Base-by-base conservation (phyloP, 2,888 invertebrate genomes). In the Salpingus planirostris region DNA sequence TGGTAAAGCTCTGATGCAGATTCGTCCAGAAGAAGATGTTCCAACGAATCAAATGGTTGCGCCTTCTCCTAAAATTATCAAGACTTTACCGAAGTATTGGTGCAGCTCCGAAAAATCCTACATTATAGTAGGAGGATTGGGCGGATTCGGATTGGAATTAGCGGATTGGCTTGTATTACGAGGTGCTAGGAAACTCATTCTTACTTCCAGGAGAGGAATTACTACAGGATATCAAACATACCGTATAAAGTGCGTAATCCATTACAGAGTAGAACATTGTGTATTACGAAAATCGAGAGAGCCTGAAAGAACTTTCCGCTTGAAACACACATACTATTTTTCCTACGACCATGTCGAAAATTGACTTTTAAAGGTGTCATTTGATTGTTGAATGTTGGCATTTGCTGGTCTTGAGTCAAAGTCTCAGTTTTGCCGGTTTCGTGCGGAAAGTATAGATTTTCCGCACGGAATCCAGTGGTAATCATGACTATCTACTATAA, bases 151-250 rank as follows among this genome's bases (percentile, higher is more conserved):
- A 4, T 23, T 23, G 23, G 23, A 23, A 23, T 10, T 23, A 23
- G 23, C 23, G 8, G 23, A 23, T 11, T 76, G 74, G 74, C 49
- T 80, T 34, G 61, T 77, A 22, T 59, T 70, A 4, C 65, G 77
- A 18, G 78, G 78, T 3, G 77, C 74, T 3, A 65, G 50, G 36
- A 66, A 70, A 23, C 34, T 79, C 2, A 65, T 77, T 1, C 60
- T 78, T 2, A 72, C 74, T 1, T 75, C 76, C 2, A 64, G 78
- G 24, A 65, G 65, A 3, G 77, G 77, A 2, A 55, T 76, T 3
- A 62, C 59, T 14, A 70, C 67, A 15, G 77, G 77, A 2, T 79
- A 78, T 44, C 78, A 79, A 36, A 18, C 31, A 10, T 33, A 21
- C 6, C 23, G 40, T 24, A 28, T 40, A 3, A 29, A 22, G 33